Percentiles rank a stretch among this genome's conserved stretches.
Evolutionary conservation across 2,888 invertebrate genomes (phyloP).

Genomic region (Drosophila nr. medialis): DNA sequence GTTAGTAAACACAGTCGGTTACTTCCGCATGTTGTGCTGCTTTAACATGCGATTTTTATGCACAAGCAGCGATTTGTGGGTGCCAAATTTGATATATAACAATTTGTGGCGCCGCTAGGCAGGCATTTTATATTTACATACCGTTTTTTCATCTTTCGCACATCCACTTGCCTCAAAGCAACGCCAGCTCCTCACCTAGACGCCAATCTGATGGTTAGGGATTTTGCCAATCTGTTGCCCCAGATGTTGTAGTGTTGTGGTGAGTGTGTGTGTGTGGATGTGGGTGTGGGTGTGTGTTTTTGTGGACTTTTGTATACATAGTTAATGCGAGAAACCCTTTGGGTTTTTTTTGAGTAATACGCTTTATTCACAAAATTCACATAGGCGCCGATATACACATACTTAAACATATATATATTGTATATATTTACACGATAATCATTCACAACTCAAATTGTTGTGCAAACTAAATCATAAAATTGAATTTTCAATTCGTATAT

Average conservation of each 20-base stretch:
- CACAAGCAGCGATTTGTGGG: constrained; percentile 21
- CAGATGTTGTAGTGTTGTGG: background rate
- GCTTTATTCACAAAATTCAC: constrained; percentile 69
- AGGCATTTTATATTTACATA: constrained; percentile 70
- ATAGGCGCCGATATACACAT: constrained; percentile 37
- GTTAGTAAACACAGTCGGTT: background rate
- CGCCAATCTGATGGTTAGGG: constrained; percentile 33
- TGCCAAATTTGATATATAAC: constrained; percentile 21
- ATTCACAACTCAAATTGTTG: constrained; percentile 31
- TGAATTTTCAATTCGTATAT: constrained; percentile 16
- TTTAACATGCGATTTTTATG: constrained; percentile 35
- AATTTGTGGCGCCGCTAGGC: constrained; percentile 46
- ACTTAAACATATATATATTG: constrained; percentile 29
- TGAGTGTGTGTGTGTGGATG: no score
- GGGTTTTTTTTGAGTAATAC: constrained; percentile 55
- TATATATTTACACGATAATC: constrained; percentile 29
- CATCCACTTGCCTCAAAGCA: constrained; percentile 29
- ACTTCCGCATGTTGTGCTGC: background rate
- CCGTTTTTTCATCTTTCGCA: constrained; percentile 25
- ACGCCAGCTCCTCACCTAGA: constrained; percentile 31
- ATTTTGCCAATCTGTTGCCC: constrained; percentile 58
- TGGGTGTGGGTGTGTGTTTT: background rate
- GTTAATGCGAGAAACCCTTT: constrained; percentile 13
- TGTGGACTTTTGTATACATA: constrained; percentile 9
- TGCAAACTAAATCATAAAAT: constrained; percentile 11